Conservation (phyloP, 2,888 invertebrate species). For the Drosophila quinaria region DNA sequence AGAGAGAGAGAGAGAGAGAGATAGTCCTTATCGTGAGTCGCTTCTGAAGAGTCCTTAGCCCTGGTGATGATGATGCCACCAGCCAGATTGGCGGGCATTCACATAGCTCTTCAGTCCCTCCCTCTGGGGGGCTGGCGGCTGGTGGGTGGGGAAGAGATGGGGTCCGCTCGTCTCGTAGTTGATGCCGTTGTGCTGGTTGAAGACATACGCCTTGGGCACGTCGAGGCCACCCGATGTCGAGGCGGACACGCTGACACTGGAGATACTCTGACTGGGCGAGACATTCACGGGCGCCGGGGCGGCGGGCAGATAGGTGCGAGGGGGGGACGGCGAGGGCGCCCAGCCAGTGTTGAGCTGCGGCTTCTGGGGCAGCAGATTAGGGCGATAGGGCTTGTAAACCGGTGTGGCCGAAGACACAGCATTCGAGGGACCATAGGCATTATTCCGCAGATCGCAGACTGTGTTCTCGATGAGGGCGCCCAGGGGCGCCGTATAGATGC, state of each 20-base stretch:
- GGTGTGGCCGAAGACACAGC: conserved; percentile 55
- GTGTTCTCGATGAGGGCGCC: conserved; percentile 89
- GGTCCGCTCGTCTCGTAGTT: conserved; percentile 84
- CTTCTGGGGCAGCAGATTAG: conserved; percentile 54
- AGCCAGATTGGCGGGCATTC: conserved; percentile 76
- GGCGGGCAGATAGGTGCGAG: conserved; percentile 51
- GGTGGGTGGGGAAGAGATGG: conserved; percentile 80
- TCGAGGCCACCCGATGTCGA: conserved; percentile 52
- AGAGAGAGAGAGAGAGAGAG: neutral
- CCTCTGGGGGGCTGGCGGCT: conserved; percentile 37
- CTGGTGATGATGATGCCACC: conserved; percentile 81
- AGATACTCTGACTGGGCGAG: conserved; percentile 51
- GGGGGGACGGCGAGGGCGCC: conserved; percentile 44
- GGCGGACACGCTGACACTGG: conserved; percentile 64
- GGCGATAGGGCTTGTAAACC: conserved; percentile 65
- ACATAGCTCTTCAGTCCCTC: conserved; percentile 79
- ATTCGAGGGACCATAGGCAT: conserved; percentile 77
- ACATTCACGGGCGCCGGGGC: neutral
- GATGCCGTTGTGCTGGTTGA: conserved; percentile 85
- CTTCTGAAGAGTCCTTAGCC: conserved; percentile 19
- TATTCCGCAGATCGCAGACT: conserved; percentile 88
- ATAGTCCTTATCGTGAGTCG: conserved; percentile 4
- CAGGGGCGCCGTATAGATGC: conserved; percentile 90
- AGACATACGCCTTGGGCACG: conserved; percentile 84
- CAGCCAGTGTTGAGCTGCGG: conserved; percentile 56